phyloP scores from a whole-genome alignment of 2,113 vertebrate species.

The Tragelaphus imberbis region DNA sequence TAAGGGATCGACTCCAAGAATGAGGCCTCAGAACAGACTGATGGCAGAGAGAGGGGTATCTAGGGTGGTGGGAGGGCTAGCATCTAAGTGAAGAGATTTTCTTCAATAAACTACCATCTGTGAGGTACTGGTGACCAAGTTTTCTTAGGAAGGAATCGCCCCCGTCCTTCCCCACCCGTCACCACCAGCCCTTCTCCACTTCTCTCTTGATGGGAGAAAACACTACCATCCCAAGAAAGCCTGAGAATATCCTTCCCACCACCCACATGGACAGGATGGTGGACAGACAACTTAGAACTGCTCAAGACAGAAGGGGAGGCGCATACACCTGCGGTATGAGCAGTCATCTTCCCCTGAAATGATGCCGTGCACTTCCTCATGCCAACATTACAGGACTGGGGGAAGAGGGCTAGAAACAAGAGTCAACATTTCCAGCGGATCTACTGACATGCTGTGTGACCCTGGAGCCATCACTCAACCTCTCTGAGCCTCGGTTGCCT shows the following conservation, averaged over 20 bases:
- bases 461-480: not conserved
- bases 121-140: not conserved
- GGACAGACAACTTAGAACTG: not conserved
- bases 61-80: accelerated
- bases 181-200: not conserved
- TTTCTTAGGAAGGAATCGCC: not conserved
- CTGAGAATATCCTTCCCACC: not conserved
- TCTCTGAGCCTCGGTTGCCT: not conserved
- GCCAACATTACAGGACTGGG: not conserved
- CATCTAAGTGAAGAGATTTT: not conserved
- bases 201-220: not conserved
- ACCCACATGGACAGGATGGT: not conserved
- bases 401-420: not conserved
- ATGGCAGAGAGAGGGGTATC: accelerated
- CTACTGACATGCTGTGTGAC: not conserved
- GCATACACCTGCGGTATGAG: accelerated
- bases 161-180: not conserved
- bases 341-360: not conserved
- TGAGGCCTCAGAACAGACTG: not conserved
- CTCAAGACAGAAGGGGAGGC: accelerated
- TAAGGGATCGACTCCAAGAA: no score
- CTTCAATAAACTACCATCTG: not conserved
- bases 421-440: not conserved
- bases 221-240: not conserved
- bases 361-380: accelerated